Evolutionary conservation across 2,888 invertebrate genomes (phyloP), one percentile per base, ranked within the genome.

Genomic region (Volucella bombylans): DNA sequence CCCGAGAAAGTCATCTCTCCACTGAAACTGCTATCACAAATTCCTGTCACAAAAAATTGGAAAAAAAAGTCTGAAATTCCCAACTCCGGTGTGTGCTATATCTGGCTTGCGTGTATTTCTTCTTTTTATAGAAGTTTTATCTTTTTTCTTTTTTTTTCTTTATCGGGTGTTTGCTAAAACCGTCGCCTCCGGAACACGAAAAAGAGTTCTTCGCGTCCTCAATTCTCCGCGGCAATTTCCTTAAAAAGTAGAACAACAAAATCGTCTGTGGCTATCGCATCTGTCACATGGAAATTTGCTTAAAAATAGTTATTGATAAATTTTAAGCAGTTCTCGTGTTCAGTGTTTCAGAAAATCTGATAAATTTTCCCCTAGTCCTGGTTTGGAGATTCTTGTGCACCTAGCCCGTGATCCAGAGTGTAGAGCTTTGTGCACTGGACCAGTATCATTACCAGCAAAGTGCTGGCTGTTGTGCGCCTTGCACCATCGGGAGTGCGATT

Each of bases 361-460:
- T 31, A 31, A 31, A 31, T 31, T 31, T 31, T 31, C 31, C 6
- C 6, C 15, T n/a, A 9, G 55, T 54, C 55, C 55, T 55, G 55
- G 6, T 14, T 31, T n/a, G 31, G n/a, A 31, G 31, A 31, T 31
- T 31, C 31, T 31, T 31, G 31, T 31, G 31, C 31, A 23, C 31
- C 12, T n/a, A 55, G n/a, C n/a, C 31, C 55, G n/a, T 55, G 23
- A 31, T 31, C 6, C 6, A 31, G 31, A 64, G 23, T 78, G 49
- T n/a, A n/a, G 50, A 83, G 38, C 52, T 31, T 59, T 81, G 45
- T 49, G 31, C 45, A 61, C 52, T 79, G 71, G 71, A 82, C 82
- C 65, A 78, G 49, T 55, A 50, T 23, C 18, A 23, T 23, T 23
- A 82, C 82, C 31, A 31, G 31, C 31, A 31, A 0, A 47, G 52